Conservation (phyloP, 2,888 invertebrate genomes). For the Bugulina stolonifera region DNA sequence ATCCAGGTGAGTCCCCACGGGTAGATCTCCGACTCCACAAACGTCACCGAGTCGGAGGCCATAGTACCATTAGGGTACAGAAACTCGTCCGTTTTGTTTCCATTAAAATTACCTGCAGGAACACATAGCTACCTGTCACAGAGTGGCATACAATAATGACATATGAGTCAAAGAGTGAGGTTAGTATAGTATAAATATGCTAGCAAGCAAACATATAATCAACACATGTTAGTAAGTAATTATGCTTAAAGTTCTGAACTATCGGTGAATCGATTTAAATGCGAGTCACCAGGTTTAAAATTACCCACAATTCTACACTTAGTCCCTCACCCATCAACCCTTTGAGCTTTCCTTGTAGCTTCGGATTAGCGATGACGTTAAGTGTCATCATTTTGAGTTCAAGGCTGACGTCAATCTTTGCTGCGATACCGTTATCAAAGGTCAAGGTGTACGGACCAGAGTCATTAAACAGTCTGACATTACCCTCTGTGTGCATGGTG, state of each 20-base stretch:
- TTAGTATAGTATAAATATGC: no score
- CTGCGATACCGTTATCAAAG: neutral
- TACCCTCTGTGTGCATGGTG: neutral
- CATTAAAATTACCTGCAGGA: conserved; percentile 34
- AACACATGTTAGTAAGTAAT: no score
- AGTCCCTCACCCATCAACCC: neutral
- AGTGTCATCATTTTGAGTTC: conserved; percentile 7
- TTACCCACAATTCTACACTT: no score
- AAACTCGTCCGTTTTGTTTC: conserved; percentile 33
- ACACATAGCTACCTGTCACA: neutral
- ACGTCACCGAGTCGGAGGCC: conserved; percentile 28
- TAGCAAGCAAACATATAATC: no score
- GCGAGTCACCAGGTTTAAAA: no score
- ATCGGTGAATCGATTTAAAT: no score
- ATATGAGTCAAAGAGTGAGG: no score
- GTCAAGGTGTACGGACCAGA: neutral
- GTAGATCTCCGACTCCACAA: conserved; percentile 32
- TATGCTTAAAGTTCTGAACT: no score
- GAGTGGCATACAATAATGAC: conserved; percentile 29
- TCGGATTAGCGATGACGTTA: neutral
- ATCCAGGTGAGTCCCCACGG: conserved; percentile 33
- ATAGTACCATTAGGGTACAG: conserved; percentile 31
- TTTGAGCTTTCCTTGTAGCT: neutral
- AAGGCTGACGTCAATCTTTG: neutral
- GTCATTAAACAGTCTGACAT: conserved; percentile 15